Evolutionary conservation across 2,888 invertebrate species (phyloP), one percentile per base, ranked within the genome.

Genomic region (Scotopteryx bipunctaria): DNA sequence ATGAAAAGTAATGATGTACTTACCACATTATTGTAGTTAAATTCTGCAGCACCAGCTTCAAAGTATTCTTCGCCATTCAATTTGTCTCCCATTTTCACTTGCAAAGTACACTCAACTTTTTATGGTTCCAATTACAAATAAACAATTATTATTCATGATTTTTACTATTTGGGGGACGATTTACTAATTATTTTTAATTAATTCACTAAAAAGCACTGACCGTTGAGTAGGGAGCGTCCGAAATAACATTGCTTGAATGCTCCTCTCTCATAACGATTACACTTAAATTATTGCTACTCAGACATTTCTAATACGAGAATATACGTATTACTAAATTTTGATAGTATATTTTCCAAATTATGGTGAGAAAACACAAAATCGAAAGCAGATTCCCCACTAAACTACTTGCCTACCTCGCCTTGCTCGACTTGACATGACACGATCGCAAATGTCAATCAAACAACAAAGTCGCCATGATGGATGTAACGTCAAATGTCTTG

Each of bases 21-120:
- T 67, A 89, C 89, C 89, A 87, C 86, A 83, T 89, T 89, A 71
- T 86, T 86, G 61, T 81, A 88, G 68, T 89, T 89, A 81, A 86
- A 89, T 76, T 86, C 77, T 75, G 86, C 76, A 57, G 84, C 76
- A 45, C 76, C 86, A 64, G 86, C 75, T 61, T 80, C 81, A 64
- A 79, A 89, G 64, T 85, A 88, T 71, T 89, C 89, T 71, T 89
- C 89, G 69, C 78, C 69, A 53, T 89, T 86, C 55, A 87, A 69
- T 68, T 89, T 89, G 52, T 89, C 89, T 59, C 86, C 83, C 89
- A 89, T 89, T 64, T 61, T 80, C 64, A 60, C 55, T 57, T 46
- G 5, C 6, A 41, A 61, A 40, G 33, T 64, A 63, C 69, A 76
- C 73, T 66, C 11, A 74, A 65, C 66, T 73, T 69, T 66, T 62